phyloP scores from a whole-genome alignment of 1,140 invertebrate genomes.

The Aphelinus atriplicis region DNA sequence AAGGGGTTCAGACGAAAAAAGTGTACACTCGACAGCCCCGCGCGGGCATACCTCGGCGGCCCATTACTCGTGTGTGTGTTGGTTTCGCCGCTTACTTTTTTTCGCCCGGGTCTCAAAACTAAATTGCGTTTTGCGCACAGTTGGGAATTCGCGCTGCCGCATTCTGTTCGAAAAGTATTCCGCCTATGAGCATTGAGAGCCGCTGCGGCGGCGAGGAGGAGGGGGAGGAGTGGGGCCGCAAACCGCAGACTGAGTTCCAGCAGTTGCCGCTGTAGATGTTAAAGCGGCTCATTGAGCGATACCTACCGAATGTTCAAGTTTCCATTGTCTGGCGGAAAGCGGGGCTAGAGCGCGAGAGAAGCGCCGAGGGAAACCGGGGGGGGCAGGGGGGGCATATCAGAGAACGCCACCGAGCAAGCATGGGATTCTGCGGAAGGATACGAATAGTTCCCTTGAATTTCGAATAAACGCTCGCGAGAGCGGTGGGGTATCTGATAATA shows the following conservation, averaged over 20 bases:
- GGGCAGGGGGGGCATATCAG: no score
- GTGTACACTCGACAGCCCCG: no score
- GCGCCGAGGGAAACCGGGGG: not conserved
- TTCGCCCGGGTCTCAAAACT: not conserved
- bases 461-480: no score
- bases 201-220: not conserved
- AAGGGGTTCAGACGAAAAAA: no score
- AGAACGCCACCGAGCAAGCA: no score
- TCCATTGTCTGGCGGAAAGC: conserved; percentile 23
- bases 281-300: conserved; percentile 35
- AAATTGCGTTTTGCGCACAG: not conserved
- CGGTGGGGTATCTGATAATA: no score
- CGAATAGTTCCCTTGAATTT: no score
- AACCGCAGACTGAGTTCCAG: conserved; percentile 25
- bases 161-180: conserved; percentile 14
- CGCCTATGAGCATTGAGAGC: conserved; percentile 5
- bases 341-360: not conserved
- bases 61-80: no score
- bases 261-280: conserved; percentile 34
- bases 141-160: not conserved
- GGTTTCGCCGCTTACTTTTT: no score
- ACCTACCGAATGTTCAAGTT: conserved; percentile 33
- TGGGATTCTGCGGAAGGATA: no score
- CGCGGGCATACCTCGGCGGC: no score
- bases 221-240: not conserved